These are phyloP conservation scores for Pseudochromis fuscus DNA, from an alignment of 2,797 vertebrate species.

Conservation along the genomic window DNA sequence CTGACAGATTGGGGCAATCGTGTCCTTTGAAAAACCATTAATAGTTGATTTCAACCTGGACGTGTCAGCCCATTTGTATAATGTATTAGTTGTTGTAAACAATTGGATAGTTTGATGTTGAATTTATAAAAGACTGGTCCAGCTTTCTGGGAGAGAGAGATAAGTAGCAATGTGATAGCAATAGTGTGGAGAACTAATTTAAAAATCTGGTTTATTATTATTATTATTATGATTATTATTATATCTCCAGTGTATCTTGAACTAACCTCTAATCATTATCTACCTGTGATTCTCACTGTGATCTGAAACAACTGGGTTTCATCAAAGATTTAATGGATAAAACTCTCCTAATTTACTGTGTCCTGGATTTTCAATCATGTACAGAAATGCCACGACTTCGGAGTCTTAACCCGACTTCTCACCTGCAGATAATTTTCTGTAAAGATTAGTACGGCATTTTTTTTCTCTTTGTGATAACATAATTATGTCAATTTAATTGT, in stretches of 20 bases:
- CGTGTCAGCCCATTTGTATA: conserved; percentile 5
- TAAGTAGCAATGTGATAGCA: conserved; percentile 24
- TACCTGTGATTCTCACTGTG: conserved; percentile 75
- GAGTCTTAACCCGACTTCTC: conserved; percentile 21
- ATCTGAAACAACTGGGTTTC: conserved; percentile 52
- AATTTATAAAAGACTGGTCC: too few species aligned
- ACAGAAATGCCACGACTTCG: conserved; percentile 26
- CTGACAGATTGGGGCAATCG: conserved; percentile 24
- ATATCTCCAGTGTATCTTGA: conserved; percentile 41
- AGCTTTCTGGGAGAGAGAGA: conserved; percentile 20
- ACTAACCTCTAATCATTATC: conserved; percentile 58
- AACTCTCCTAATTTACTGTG: conserved; percentile 28
- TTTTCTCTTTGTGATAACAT: conserved; percentile 35
- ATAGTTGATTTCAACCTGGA: conserved; percentile 8
- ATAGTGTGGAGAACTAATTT: conserved; percentile 23
- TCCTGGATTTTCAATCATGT: conserved; percentile 48
- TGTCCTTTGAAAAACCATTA: neutral
- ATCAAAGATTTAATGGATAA: conserved; percentile 15
- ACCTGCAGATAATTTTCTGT: conserved; percentile 45
- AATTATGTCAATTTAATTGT: conserved; percentile 64
- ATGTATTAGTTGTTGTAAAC: neutral
- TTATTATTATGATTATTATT: conserved; percentile 21
- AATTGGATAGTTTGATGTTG: too few species aligned
- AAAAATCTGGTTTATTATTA: conserved; percentile 30
- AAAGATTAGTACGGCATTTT: conserved; percentile 19